These are phyloP conservation scores for Mythimna impura DNA, from an alignment of 2,888 invertebrate genomes.

Conservation along the genomic window DNA sequence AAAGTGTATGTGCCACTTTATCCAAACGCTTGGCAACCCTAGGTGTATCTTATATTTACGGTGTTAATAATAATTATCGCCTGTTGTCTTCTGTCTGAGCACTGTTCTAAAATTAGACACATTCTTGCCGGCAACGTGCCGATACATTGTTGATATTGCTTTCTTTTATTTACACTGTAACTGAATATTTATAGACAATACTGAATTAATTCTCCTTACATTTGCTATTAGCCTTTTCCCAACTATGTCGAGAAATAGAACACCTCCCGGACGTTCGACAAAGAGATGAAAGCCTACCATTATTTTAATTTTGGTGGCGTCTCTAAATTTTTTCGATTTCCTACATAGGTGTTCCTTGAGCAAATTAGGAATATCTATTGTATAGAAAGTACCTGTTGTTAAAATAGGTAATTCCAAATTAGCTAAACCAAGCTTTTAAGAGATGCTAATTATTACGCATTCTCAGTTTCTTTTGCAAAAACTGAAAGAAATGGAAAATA, in stretches of 20 bases:
- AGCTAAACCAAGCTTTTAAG: not conserved
- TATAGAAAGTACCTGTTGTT: not conserved
- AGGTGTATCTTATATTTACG: not conserved
- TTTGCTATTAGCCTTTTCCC: too few relatives aligned
- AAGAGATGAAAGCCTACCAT: too few relatives aligned
- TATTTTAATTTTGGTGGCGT: too few relatives aligned
- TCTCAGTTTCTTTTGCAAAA: not conserved
- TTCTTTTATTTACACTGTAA: conserved; percentile 27
- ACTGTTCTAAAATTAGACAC: conserved; percentile 30
- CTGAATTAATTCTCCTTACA: not conserved
- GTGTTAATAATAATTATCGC: conserved; percentile 3
- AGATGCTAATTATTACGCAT: not conserved
- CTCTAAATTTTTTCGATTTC: too few relatives aligned
- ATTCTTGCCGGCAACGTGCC: conserved; percentile 33
- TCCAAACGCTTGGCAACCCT: conserved; percentile 2
- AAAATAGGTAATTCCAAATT: not conserved
- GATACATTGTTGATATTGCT: conserved; percentile 25
- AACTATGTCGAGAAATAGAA: too few relatives aligned
- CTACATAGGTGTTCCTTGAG: too few relatives aligned
- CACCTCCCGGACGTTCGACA: too few relatives aligned
- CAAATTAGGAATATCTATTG: not conserved
- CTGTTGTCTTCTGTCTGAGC: not conserved
- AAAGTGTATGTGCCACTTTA: not conserved
- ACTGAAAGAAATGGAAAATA: not conserved
- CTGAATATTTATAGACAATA: conserved; percentile 30